Evolutionary conservation across 2,797 vertebrate genomes (phyloP), one percentile per base, ranked within the genome.

Genomic region (Microctenopoma steveboyesi): DNA sequence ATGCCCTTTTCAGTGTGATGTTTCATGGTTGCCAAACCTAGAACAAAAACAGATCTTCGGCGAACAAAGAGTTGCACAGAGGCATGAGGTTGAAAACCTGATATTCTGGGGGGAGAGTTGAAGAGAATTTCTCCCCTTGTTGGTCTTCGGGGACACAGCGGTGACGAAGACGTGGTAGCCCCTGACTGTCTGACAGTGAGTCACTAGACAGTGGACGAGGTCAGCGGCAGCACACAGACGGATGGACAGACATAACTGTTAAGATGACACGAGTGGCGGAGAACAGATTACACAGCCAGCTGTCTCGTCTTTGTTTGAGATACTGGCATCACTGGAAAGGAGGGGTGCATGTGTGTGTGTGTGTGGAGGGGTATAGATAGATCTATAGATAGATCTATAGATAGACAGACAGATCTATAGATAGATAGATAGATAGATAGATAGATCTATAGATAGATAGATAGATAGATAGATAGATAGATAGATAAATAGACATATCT

Each of bases 231-330:
- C 52, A 52, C 27, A 69, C 50, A 63, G 64, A 56, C 68, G 51
- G 74, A 64, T 22, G 13, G 65, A 67, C 76, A 74, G 72, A 79
- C 75, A 81, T 72, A 76, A 79, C 72, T 79, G 66, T 85, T 67
- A 50, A 9, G 28, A 55, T 74, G 71, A 73, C 3, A 25, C 53
- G 57, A 57, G 37, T 57, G 77, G 74, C 74, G 62, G 50, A 64
- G 74, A 39, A 69, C 50, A 79, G 54, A 83, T 83, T 76, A 59
- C 61, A 72, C 1, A n/a, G 56, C 11, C 72, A 50, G 54, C 47
- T 52, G 72, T 54, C 43, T 53, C 37, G 45, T 60, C 61, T 79
- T 81, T 69, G 69, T 78, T 54, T 59, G n/a, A 46, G 53, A 64
- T 55, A 48, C 63, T 50, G 39, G 30, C 13, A 18, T 39, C 52